Base-by-base conservation (phyloP, 2,113 vertebrate species). In the Chloroceryle aenea region DNA sequence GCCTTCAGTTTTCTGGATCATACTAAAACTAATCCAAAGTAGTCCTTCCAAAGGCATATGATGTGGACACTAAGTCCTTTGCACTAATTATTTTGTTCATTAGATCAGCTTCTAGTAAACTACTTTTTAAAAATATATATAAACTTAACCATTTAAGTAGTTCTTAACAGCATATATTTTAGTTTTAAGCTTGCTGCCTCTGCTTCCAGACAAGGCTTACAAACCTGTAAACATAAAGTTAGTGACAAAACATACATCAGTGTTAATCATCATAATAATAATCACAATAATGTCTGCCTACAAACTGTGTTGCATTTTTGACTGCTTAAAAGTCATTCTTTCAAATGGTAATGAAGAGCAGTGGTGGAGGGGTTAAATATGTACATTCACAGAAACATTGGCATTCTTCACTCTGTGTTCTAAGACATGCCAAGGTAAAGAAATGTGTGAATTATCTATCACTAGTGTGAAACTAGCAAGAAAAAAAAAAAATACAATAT, bases 361-460 rank as follows among this genome's bases (percentile, higher is more conserved):
- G 71, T 45, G 17, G 18, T 48, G n/a, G 42, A 96, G 14, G 59
- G 38, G 91, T 94, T 97, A 94, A 96, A 87, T 53, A 73, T 62
- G 19, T 85, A 85, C 36, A 42, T 76, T 59, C 48, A 52, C 34
- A 72, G 76, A 91, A 89, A 66, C 59, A 83, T 1, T 93, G 79
- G 55, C 83, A 67, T 90, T 84, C 59, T 92, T 90, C 38, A 21
- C 48, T 91, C 69, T 62, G 15, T 72, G 61, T 92, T 93, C 66
- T 82, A 69, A 88, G 80, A 78, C 48, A 53, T 85, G 89, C 86
- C 84, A 87, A 94, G 84, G 89, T 96, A 96, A 89, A 69, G 85
- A 89, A 96, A 95, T 85, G 91, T 94, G 91, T 93, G 89, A 96
- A 85, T 79, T 97, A 83, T 90, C 81, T 85, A 85, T 87, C 53